These are phyloP conservation scores for Anorthoa munda DNA, from an alignment of 2,888 invertebrate genomes.

Conservation along the genomic window DNA sequence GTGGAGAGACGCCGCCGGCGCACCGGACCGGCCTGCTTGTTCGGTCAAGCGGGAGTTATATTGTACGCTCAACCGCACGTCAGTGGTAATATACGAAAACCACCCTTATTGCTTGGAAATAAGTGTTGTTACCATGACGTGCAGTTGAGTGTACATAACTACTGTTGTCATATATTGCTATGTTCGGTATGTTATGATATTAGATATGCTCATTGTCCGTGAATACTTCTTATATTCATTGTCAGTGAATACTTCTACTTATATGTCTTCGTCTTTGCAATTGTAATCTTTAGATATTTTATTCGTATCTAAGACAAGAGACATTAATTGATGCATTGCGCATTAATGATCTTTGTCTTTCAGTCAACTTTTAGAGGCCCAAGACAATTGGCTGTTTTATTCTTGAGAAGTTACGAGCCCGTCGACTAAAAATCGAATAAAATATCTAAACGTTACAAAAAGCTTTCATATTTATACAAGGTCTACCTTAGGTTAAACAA, in stretches of 20 bases:
- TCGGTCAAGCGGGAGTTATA: constrained; percentile 54
- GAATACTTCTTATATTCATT: constrained; percentile 10
- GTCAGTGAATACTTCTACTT: constrained; percentile 1
- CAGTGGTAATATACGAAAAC: constrained; percentile 19
- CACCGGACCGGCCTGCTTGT: constrained; percentile 92
- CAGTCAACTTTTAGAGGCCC: neutral
- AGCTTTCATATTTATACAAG: constrained; percentile 8
- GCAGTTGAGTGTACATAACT: constrained; percentile 26
- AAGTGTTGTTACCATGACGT: neutral
- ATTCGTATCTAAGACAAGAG: neutral
- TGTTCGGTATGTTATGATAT: neutral
- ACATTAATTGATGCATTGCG: neutral
- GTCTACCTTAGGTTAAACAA: neutral
- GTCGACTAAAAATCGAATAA: no score
- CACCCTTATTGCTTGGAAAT: neutral
- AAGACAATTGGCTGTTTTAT: neutral
- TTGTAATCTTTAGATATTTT: neutral
- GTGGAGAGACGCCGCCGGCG: constrained; percentile 95
- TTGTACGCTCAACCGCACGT: constrained; percentile 45
- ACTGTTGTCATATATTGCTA: constrained; percentile 8
- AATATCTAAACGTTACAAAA: neutral
- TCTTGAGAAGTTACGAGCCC: no score
- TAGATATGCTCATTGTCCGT: constrained; percentile 12
- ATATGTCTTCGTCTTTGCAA: neutral
- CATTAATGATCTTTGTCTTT: constrained; percentile 4